Evolutionary conservation across 2,888 invertebrate genomes (phyloP).

Genomic region (Holacanthella duospinosa): DNA sequence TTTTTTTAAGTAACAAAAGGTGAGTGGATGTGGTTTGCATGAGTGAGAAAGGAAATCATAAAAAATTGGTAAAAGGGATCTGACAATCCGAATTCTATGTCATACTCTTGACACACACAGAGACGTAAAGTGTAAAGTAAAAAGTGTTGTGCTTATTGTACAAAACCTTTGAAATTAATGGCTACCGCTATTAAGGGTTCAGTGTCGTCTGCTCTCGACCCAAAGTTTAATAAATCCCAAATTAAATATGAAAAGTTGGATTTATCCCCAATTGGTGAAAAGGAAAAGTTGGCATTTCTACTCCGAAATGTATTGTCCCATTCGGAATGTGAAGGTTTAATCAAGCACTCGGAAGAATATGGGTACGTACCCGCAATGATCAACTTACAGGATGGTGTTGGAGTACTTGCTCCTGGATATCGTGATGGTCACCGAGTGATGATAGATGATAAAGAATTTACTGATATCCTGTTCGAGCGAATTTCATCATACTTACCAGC

Average conservation of each 20-base stretch:
- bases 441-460: conserved; percentile 13
- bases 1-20: too few relatives aligned
- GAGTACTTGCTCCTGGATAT: background rate
- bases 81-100: background rate
- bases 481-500: conserved; percentile 4
- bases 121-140: background rate
- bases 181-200: background rate
- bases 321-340: conserved; percentile 4
- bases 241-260: conserved; percentile 9
- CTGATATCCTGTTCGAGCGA: background rate
- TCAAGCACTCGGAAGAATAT: conserved; percentile 4
- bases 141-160: background rate
- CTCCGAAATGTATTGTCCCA: conserved; percentile 6
- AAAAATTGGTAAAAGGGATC: background rate
- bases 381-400: background rate
- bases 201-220: background rate
- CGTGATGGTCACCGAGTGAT: conserved; percentile 9
- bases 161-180: too few relatives aligned
- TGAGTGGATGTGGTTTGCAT: too few relatives aligned
- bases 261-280: conserved; percentile 2
- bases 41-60: background rate
- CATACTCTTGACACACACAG: background rate
- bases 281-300: conserved; percentile 7
- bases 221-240: background rate
- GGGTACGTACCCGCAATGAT: conserved; percentile 7